Percentiles rank a stretch among this genome's conserved stretches.
Evolutionary conservation across 1,140 invertebrate species (phyloP).

Genomic region (Drosophila kohkoa): DNA sequence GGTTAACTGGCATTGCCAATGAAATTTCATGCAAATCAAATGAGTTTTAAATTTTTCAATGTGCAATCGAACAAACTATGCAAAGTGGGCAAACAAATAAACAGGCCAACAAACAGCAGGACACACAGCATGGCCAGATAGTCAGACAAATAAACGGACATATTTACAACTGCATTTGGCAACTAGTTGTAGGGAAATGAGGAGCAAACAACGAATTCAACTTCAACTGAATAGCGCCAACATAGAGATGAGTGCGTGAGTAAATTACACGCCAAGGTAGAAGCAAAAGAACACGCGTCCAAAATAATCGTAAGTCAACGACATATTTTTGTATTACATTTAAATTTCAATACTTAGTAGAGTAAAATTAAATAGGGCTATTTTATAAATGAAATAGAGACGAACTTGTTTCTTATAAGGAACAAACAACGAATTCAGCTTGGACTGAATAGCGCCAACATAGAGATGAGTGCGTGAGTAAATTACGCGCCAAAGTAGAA

Average conservation of each 20-base stretch:
- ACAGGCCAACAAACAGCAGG: conserved; percentile 51
- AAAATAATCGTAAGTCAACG: too few species aligned
- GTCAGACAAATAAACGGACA: conserved; percentile 75
- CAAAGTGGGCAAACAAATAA: conserved; percentile 58
- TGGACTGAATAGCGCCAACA: background rate
- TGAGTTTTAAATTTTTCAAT: conserved; percentile 76
- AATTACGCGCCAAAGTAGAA: too few species aligned
- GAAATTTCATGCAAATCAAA: conserved; percentile 80
- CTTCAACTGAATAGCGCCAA: background rate
- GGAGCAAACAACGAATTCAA: background rate
- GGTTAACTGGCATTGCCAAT: conserved; percentile 44
- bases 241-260: background rate
- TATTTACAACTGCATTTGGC: conserved; percentile 78
- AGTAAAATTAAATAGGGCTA: too few species aligned
- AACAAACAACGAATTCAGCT: background rate
- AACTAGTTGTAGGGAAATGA: conserved; percentile 6
- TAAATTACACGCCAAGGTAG: too few species aligned
- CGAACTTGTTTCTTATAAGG: background rate
- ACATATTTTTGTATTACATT: too few species aligned
- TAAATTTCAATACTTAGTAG: too few species aligned
- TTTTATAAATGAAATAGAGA: too few species aligned
- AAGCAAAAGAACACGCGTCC: too few species aligned
- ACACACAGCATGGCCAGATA: conserved; percentile 29
- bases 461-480: background rate
- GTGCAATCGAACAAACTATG: conserved; percentile 55